A percentile compares a stretch with the other conserved stretches of the same genome.
Evolutionary conservation across 2,797 vertebrate species (phyloP).

Genomic region (Micromesistius poutassou): DNA sequence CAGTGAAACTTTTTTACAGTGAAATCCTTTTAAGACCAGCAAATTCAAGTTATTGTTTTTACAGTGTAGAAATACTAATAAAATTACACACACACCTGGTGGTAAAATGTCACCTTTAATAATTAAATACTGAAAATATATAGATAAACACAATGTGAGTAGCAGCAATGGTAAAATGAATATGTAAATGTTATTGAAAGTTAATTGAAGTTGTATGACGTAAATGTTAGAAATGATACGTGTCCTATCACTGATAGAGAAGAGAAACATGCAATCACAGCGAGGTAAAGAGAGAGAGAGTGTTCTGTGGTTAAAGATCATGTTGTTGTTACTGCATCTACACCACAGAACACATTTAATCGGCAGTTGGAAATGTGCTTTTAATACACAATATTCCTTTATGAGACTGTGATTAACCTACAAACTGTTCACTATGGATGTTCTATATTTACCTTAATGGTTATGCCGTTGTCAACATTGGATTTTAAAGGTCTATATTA

Average conservation of each 20-base stretch:
- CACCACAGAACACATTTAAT: not conserved
- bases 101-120: no score
- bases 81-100: no score
- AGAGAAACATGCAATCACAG: slow-evolving; percentile 32
- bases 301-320: not conserved
- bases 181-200: slow-evolving; percentile 54
- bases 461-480: not conserved
- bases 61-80: no score
- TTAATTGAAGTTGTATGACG: no score
- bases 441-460: not conserved
- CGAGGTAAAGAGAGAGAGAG: slow-evolving; percentile 8
- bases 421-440: not conserved
- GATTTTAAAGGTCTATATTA: not conserved
- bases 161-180: no score
- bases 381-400: not conserved
- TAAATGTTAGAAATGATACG: slow-evolving; percentile 21
- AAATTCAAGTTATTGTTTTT: no score
- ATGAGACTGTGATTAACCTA: not conserved
- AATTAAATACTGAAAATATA: slow-evolving; percentile 56
- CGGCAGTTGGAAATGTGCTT: not conserved
- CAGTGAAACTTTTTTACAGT: no score
- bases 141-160: slow-evolving; percentile 11
- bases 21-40: no score
- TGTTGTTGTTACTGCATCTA: no score
- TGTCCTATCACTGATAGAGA: slow-evolving; percentile 49